Evolutionary conservation across 2,888 invertebrate species (phyloP), one percentile per base, ranked within the genome.

Genomic region (Pantelozetes paolii): DNA sequence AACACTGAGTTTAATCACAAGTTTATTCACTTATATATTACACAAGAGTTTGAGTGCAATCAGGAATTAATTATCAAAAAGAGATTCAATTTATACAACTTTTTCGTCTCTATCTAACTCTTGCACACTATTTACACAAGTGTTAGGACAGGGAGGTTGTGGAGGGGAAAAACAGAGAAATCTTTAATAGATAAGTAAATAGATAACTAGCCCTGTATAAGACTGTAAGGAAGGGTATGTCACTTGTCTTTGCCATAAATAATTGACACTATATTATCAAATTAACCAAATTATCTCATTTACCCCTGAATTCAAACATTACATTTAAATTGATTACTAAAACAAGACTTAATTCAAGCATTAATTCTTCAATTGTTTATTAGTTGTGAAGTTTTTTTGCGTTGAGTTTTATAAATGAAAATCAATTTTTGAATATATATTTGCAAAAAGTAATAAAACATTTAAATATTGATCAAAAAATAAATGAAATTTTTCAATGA

Each of bases 221-320:
- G n/a, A n/a, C n/a, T n/a, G 54, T 54, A 54, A 23, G 36, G 36
- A 8, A 36, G 5, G 36, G 36, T 36, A 36, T 54, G 26, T 13
- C 23, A 23, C 20, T 48, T 20, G 20, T 5, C n/a, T 8, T 26
- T 2, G 2, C 54, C 5, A 23, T 54, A 8, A 23, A 54, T 54
- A 54, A 54, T 54, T 54, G 54, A 54, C 54, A 54, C 54, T 54
- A 54, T 54, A 54, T 54, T 54, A 54, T 54, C 54, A 54, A 54
- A 54, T 54, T 54, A 54, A 54, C 23, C 54, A 54, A 54, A 54
- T 54, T 54, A 23, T 54, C 26, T 9, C 48, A n/a, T 20, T 48
- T 20, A n/a, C 48, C 20, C n/a, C n/a, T n/a, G n/a, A n/a, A n/a
- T n/a, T n/a, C n/a, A n/a, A n/a, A n/a, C n/a, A n/a, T n/a, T n/a